phyloP scores from a whole-genome alignment of 2,113 vertebrate species.

The Gopherus evgoodei region DNA sequence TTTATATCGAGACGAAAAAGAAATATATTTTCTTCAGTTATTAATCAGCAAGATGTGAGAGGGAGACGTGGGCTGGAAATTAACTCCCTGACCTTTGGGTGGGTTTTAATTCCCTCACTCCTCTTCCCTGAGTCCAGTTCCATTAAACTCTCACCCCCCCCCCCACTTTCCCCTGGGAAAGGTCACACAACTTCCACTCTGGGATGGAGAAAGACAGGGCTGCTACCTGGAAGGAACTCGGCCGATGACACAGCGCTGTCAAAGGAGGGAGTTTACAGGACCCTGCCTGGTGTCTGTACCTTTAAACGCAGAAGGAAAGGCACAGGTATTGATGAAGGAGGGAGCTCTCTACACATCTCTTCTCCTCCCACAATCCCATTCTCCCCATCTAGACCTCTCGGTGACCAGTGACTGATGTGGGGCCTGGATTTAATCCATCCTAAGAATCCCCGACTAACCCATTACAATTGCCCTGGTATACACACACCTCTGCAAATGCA shows the following conservation, averaged over 20 bases:
- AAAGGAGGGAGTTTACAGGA: neutral
- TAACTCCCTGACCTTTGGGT: constrained; percentile 56
- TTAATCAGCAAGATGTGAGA: constrained; percentile 77
- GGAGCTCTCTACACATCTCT: neutral
- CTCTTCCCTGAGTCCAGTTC: neutral
- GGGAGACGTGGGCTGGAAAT: constrained; percentile 65
- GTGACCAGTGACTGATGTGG: neutral
- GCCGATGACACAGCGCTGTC: neutral
- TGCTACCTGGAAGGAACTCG: rapidly evolving
- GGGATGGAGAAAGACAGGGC: rapidly evolving
- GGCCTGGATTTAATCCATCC: neutral
- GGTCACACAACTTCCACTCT: neutral
- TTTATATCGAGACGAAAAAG: constrained; percentile 51
- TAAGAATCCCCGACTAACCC: neutral
- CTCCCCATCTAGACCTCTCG: no score
- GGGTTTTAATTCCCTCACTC: neutral
- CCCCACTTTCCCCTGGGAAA: neutral
- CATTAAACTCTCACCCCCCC: neutral
- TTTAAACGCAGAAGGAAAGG: rapidly evolving
- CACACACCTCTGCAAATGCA: neutral
- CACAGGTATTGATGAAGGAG: neutral
- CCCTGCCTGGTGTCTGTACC: rapidly evolving
- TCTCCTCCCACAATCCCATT: neutral
- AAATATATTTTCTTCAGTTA: constrained; percentile 78
- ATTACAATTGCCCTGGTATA: neutral